These are phyloP conservation scores for Streptopelia turtur DNA, from an alignment of 2,797 vertebrate genomes.

Conservation along the genomic window DNA sequence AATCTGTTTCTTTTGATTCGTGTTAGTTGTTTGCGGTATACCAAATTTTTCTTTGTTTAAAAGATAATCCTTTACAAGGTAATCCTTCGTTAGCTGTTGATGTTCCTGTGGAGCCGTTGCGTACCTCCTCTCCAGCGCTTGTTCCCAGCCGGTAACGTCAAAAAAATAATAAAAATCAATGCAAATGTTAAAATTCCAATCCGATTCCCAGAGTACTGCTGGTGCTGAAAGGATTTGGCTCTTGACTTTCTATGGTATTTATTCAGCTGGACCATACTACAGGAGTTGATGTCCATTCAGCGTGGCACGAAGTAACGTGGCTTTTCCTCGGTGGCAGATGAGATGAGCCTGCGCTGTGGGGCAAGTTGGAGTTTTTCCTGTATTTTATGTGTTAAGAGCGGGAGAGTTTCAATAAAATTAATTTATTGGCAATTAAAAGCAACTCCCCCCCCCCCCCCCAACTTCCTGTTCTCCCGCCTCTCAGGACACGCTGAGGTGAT, in stretches of 20 bases:
- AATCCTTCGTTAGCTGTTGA: not conserved
- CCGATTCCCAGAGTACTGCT: conserved; percentile 13
- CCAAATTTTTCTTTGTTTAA: conserved; percentile 43
- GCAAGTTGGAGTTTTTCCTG: not conserved
- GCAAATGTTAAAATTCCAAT: conserved; percentile 52
- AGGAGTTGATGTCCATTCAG: not conserved
- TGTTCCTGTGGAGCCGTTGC: not conserved
- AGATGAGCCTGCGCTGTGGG: not conserved
- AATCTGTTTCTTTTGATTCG: conserved; percentile 40
- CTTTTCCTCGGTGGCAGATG: not conserved
- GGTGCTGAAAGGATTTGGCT: conserved; percentile 42
- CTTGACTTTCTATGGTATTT: conserved; percentile 39
- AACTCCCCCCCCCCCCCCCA: rapidly evolving
- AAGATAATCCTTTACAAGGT: conserved; percentile 53
- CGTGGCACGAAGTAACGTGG: not conserved
- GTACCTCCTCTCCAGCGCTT: not conserved
- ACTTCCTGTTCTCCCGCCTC: rapidly evolving
- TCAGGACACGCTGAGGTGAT: not conserved
- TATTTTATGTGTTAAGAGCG: not conserved
- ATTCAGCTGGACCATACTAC: conserved; percentile 48
- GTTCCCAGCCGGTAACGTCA: not conserved
- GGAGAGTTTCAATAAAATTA: not conserved
- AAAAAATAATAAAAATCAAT: not conserved
- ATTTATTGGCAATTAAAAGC: not conserved
- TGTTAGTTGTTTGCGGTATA: conserved; percentile 26